Evolutionary conservation across 2,113 vertebrate genomes (phyloP).

Genomic region (Pyxicephalus adspersus): DNA sequence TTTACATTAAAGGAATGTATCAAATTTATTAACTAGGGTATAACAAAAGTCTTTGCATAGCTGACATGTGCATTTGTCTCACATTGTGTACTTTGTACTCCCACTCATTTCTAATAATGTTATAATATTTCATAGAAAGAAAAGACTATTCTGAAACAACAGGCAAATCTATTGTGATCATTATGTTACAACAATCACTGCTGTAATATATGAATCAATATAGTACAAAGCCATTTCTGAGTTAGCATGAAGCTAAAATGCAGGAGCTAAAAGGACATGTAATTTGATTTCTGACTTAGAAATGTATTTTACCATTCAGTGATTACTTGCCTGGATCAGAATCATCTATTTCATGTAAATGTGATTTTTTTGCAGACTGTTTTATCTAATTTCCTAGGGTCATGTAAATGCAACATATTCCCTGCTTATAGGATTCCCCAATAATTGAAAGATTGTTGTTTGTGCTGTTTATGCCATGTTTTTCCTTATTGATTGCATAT

Average conservation of each 20-base stretch:
- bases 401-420: neutral
- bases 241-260: neutral
- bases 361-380: slow-evolving; percentile 1
- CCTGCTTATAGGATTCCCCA: neutral
- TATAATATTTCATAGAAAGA: no score
- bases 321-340: neutral
- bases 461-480: neutral
- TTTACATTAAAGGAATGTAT: no score
- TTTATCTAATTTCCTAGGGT: neutral
- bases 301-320: neutral
- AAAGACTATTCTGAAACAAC: no score
- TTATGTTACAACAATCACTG: no score
- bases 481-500: neutral
- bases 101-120: no score
- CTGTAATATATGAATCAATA: neutral
- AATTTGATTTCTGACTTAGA: neutral
- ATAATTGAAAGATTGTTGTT: neutral
- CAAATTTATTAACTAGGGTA: no score
- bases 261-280: neutral
- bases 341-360: neutral
- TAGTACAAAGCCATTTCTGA: neutral
- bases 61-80: no score
- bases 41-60: no score
- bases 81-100: no score
- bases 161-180: no score